Base-by-base conservation (phyloP, 2,888 invertebrate genomes). In the Leptinotarsa haldemani region DNA sequence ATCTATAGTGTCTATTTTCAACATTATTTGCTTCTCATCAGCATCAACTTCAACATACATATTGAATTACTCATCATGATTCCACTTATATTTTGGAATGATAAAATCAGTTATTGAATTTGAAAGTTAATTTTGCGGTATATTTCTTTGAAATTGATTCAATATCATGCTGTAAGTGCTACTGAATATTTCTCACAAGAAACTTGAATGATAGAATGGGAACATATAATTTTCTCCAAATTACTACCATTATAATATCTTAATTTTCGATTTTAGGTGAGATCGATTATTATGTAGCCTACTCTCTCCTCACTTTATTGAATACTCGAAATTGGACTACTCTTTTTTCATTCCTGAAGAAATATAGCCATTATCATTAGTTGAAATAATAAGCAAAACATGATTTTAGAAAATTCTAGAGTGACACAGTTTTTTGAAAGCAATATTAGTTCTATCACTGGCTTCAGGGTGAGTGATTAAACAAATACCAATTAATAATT, bases 151-250 rank as follows among this genome's bases (percentile, higher is more conserved):
- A 52, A 12, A 18, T 52, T 18, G 18, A 20, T 20, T 56, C 56
- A 13, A 56, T 22, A 61, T 40, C 61, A 40, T n/a, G 7, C 5
- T 30, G 9, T 40, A 61, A 61, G 61, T 61, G 61, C 56, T 20
- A 22, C 22, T 56, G 20, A 22, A 22, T 15, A 22, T 22, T 20
- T 56, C 22, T 56, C 22, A 56, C 56, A 61, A 61, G n/a, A 61
- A 40, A 30, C 16, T n/a, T 30, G 30, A 61, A 30, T 61, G 61
- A 61, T 61, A 40, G 40, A 61, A 61, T n/a, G n/a, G 30, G 12
- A 61, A 18, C 40, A 5, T 61, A 40, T 61, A 61, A 61, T 61
- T 61, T 61, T 40, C 30, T 30, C 15, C 30, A 61, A 61, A 61
- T 56, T 30, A 30, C 18, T 30, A 30, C n/a, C 61, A 61, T 61